Evolutionary conservation across 1,140 invertebrate species (phyloP), one percentile per base, ranked within the genome.

Genomic region (Leucophenga varia): DNA sequence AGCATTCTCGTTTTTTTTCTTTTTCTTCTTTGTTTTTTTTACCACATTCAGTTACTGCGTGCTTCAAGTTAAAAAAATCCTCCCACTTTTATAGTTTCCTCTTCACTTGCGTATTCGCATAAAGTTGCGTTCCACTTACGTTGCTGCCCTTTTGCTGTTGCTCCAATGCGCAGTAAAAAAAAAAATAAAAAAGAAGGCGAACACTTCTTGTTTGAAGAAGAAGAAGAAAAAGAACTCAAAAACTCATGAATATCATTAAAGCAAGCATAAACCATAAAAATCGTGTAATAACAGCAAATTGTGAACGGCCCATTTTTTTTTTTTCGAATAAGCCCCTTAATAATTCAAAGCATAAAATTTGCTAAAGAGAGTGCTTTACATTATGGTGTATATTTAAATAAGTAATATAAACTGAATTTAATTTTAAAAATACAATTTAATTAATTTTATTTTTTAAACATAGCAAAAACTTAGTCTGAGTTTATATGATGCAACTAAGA

Each of bases 181-280:
- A 30, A 30, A 30, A n/a, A 30, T 7, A 30, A n/a, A n/a, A 30
- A 30, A 30, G 28, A n/a, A 30, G 28, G 28, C n/a, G 28, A 30
- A 30, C 7, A 30, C 22, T 25, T 25, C 22, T 5, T 25, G 22
- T 25, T 25, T 25, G 16, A n/a, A 7, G 28, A 30, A 30, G 28
- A 7, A 7, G 7, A 30, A 30, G 28, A 7, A 8, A 7, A 30
- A 14, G 7, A 17, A 37, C 16, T 19, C 34, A 25, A 45, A 49
- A 50, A 44, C 48, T 45, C 48, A 50, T 50, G 48, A 50, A 50
- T 50, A 42, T 50, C 48, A 50, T 50, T 50, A 50, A 45, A 35
- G 42, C 35, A 35, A 37, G 43, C 41, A 35, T 42, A 35, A 37
- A 36, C 41, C 43, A 50, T 45, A 50, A 50, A 50, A 44, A 45